Conservation (phyloP, 2,113 vertebrate species). For the Ictalurus furcatus region DNA sequence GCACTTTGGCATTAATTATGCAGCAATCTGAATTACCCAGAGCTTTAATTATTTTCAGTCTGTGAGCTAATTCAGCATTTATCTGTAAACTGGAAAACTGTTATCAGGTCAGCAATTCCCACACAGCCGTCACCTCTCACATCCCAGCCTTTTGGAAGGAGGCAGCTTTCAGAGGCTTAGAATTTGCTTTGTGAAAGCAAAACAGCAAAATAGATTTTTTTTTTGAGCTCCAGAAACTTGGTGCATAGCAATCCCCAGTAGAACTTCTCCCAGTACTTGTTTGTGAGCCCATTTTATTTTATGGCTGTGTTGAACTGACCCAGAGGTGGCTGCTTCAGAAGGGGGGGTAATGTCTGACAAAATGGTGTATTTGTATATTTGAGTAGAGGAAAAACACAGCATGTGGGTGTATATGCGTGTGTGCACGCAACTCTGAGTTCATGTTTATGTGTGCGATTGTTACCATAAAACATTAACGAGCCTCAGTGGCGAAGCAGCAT, state of each 20-base stretch:
- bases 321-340: conserved; percentile 50
- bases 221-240: conserved; percentile 1
- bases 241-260: background rate
- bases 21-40: conserved; percentile 50
- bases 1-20: conserved; percentile 54
- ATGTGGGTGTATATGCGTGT: conserved; percentile 57
- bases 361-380: conserved; percentile 12
- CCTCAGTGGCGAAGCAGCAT: conserved; percentile 71
- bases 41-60: conserved; percentile 53
- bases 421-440: conserved; percentile 67
- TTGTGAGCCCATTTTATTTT: background rate
- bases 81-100: conserved; percentile 22
- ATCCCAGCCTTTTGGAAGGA: background rate
- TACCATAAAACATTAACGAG: conserved; percentile 80
- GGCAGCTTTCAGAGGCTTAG: background rate
- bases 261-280: background rate
- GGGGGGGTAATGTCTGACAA: background rate
- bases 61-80: conserved; percentile 50
- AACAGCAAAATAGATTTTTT: background rate
- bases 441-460: conserved; percentile 66
- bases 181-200: background rate
- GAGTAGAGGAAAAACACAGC: background rate
- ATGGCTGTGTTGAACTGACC: conserved; percentile 66
- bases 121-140: conserved; percentile 18
- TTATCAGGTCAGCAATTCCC: conserved; percentile 15